Evolutionary conservation across 30 jellyfish, hydroid and myxozoan genomes (phyloP), one percentile per base, ranked within the genome.

Genomic region (Turritopsis dohrnii): DNA sequence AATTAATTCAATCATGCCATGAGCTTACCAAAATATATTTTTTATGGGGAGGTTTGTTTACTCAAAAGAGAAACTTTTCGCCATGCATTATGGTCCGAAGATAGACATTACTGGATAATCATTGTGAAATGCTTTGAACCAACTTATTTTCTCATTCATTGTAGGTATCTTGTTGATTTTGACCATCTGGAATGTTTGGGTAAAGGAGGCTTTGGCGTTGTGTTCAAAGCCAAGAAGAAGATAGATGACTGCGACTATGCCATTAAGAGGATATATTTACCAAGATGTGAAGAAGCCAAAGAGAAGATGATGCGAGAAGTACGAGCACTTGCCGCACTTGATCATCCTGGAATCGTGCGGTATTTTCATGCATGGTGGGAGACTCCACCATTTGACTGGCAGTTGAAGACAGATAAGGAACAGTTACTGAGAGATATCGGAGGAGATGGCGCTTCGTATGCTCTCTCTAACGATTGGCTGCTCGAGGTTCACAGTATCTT

Each of bases 201-300:
- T 16, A 90, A 90, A 82, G 99, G 99, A 26, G 99, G 99, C 60
- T 95, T 90, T 83, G 99, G 99, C 1, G 97, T 87, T 41, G 99
- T 95, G 23, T 95, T 89, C 83, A 87, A 86, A 53, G 99, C 99
- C 19, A 87, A 81, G 66, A 90, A 90, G 29, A 90, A 84, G 71
- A 86, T 95, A 26, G 99, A 95, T 74, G 97, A 91, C 23, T 90
- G 98, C 84, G 96, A 90, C 69, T 95, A 95, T 83, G 99, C 99
- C 9, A 95, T 95, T 18, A 95, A 95, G 77, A 83, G 99, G 52
- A 90, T 95, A 53, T 85, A 93, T 75, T 81, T 95, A 16, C 98
- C 99, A n/a, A 85, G 89, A 53, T 95, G 99, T 72, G 85, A 81
- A 41, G 98, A 93, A 28, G 99, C 99, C 26, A 81, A 92, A n/a